phyloP scores from a whole-genome alignment of 2,113 vertebrate genomes.

The Nansenia antarctica region DNA sequence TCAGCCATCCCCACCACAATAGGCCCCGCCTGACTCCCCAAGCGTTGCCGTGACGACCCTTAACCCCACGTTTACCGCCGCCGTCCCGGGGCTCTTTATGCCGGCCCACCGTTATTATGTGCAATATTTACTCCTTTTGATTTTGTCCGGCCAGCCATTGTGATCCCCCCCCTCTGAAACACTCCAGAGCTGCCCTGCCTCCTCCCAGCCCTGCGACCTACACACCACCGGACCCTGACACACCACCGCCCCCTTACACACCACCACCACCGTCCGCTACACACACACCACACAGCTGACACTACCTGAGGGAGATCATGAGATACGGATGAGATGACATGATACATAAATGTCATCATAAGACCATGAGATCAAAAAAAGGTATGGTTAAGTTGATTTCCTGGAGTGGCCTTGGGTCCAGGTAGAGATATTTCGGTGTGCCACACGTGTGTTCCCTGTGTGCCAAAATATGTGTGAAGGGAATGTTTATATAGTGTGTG shows the following conservation, averaged over 20 bases:
- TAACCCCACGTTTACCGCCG: conserved; percentile 64
- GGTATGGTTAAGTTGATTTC: too few species aligned
- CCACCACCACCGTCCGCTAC: too few species aligned
- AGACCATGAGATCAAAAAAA: too few species aligned
- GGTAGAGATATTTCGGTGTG: too few species aligned
- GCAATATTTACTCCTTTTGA: conserved; percentile 74
- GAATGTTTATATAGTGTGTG: too few species aligned
- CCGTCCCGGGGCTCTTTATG: conserved; percentile 60
- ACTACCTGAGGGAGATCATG: too few species aligned
- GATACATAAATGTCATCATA: too few species aligned
- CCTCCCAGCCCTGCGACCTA: conserved; percentile 23
- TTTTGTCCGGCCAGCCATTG: conserved; percentile 50
- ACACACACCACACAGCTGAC: conserved; percentile 40
- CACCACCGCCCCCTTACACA: too few species aligned
- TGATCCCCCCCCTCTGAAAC: conserved; percentile 25
- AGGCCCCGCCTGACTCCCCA: conserved; percentile 53
- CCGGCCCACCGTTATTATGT: conserved; percentile 70
- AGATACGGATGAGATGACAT: too few species aligned
- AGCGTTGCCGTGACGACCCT: conserved; percentile 60
- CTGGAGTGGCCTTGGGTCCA: too few species aligned
- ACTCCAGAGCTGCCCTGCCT: conserved; percentile 54
- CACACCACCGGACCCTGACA: conserved; percentile 36
- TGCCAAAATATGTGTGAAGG: too few species aligned
- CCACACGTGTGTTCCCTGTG: too few species aligned
- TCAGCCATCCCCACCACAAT: conserved; percentile 61